phyloP scores from a whole-genome alignment of 2,797 vertebrate species.

The Danionella dracula region DNA sequence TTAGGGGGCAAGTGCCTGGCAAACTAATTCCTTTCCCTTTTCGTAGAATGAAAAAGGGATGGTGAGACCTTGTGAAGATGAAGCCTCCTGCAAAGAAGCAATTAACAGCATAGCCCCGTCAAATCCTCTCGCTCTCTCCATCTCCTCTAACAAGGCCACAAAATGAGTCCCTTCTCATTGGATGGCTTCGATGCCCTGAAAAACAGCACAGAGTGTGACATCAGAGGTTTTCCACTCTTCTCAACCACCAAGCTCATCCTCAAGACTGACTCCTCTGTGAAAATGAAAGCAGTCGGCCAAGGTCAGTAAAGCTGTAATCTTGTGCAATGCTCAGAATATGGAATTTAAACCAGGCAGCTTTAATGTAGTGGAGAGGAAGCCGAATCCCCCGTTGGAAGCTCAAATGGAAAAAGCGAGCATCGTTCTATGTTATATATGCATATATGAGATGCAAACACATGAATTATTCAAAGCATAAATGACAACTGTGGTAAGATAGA shows the following conservation, averaged over 20 bases:
- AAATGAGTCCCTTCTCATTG: conserved; percentile 40
- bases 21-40: conserved; percentile 63
- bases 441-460: conserved; percentile 16
- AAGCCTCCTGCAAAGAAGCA: conserved; percentile 72
- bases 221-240: conserved; percentile 9
- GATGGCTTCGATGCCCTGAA: conserved; percentile 13
- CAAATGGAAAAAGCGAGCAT: neutral
- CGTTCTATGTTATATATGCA: neutral
- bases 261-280: conserved; percentile 2
- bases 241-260: conserved; percentile 4
- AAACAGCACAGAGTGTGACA: conserved; percentile 11
- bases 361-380: conserved; percentile 2
- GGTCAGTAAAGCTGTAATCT: conserved; percentile 19
- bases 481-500: neutral
- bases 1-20: conserved; percentile 63
- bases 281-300: conserved; percentile 20
- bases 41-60: conserved; percentile 43
- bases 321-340: conserved; percentile 12
- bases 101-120: conserved; percentile 73
- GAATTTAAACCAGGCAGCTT: conserved; percentile 7
- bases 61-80: conserved; percentile 61
- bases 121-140: conserved; percentile 55
- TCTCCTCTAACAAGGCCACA: conserved; percentile 45
- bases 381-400: neutral
- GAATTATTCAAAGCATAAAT: conserved; percentile 10